These are phyloP conservation scores for Calephelis nemesis DNA, from an alignment of 1,140 invertebrate species.

Conservation along the genomic window DNA sequence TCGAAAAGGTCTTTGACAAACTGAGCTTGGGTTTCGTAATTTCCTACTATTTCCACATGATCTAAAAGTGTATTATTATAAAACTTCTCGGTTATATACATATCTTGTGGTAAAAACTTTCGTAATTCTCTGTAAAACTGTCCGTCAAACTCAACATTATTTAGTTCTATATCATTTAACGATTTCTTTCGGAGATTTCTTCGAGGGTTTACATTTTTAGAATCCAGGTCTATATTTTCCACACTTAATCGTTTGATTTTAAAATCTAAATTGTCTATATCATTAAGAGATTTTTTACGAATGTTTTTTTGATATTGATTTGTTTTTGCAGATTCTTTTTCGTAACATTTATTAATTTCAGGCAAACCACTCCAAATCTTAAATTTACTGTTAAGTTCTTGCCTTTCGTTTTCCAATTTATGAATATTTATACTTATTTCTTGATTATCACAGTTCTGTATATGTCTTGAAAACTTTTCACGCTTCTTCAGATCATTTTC, in stretches of 20 bases:
- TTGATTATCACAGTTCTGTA: neutral
- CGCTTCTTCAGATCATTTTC: constrained; percentile 2
- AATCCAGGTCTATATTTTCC: neutral
- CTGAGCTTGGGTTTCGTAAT: constrained; percentile 62
- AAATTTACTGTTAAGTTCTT: no score
- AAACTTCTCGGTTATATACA: constrained; percentile 64
- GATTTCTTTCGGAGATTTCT: constrained; percentile 1
- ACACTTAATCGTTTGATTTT: no score
- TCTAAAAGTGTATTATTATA: constrained; percentile 53
- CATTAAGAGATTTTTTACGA: constrained; percentile 6
- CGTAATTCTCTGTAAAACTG: constrained; percentile 34
- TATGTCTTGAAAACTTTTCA: neutral
- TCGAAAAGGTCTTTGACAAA: constrained; percentile 63
- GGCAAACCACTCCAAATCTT: no score
- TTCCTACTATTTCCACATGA: constrained; percentile 46
- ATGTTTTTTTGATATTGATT: neutral
- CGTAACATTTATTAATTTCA: neutral
- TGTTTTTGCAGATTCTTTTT: neutral
- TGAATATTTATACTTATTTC: no score
- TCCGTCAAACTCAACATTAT: neutral
- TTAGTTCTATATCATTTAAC: neutral
- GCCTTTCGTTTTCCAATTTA: no score
- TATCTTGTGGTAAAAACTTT: constrained; percentile 49
- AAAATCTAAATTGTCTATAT: neutral
- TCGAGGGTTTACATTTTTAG: neutral